Base-by-base conservation (phyloP, 1,140 invertebrate species). In the Diabrotica virgifera region DNA sequence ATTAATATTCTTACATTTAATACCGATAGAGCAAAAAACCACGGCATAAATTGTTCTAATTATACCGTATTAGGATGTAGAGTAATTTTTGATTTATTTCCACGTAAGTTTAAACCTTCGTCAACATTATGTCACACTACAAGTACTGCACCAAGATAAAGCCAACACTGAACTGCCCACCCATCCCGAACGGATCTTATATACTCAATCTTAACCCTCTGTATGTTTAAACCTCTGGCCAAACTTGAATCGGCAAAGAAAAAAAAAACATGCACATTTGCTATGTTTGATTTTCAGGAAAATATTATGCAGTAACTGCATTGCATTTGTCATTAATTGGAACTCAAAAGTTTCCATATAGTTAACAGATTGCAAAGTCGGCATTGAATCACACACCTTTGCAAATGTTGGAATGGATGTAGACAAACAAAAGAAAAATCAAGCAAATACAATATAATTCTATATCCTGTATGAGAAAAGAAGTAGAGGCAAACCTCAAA, bases 331-430 rank as follows among this genome's bases (percentile, higher is more conserved):
- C 53, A 53, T 59, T 57, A 56, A 66, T 55, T 66, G 64, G 40
- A 46, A 46, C 40, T 46, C 40, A 5, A 60, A 66, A 60, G 59
- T 61, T 38, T 13, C 56, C 54, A 52, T 58, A 62, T 8, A 10
- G 40, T 46, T 46, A 62, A 62, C 36, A 62, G 59, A 59, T 62
- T 51, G 59, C 59, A 66, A 66, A 59, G 64, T 66, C 64, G 59
- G 37, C n/a, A 46, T 10, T 46, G 40, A 46, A 46, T 46, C 40
- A 46, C 2, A 46, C 2, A 46, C 8, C 6, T 46, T 46, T 46
- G 4, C 40, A 8, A 8, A 46, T 46, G 24, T 24, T 24, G 8
- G 2, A 6, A 46, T 6, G 40, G 40, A 10, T 10, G 4, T 46
- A 46, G n/a, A 10, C 8, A n/a, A n/a, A 46, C 40, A n/a, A n/a